Base-by-base conservation (phyloP, 92 coral and sea anemone genomes). In the Siderastrea radians region DNA sequence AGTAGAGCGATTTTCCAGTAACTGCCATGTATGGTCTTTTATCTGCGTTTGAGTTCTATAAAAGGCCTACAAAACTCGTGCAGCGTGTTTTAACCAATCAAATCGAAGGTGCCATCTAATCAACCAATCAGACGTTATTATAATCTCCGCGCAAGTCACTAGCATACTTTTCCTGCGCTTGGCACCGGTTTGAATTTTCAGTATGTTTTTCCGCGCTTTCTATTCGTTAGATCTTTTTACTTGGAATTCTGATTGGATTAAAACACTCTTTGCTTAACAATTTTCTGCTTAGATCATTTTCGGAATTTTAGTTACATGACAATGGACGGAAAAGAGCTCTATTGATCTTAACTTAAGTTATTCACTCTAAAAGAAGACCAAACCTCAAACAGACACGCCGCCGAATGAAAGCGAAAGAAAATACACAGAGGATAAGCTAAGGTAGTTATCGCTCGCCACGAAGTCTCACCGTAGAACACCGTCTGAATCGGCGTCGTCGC, bases 341-440 rank as follows among this genome's bases (percentile, higher is more conserved):
- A 49, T 9, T 60, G 47, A 72, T 49, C n/a, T 64, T 80, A 82
- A 61, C 88, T 80, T 54, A 88, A 82, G 48, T 88, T 89, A 49
- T 80, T 81, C 15, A 90, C 92, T 80, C 96, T 96, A 83, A 97
- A 97, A 58, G 89, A 89, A 14, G 98, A 95, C 99, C 99, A 97
- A 79, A 97, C 94, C 80, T 97, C 98, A 80, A 96, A 97, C 47
- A 97, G 83, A 85, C 99, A 97, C 49, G 97, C 97, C 0, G 99
- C 97, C 7, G 98, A 97, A 68, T 95, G 98, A 83, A 97, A 97
- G 47, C 98, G 98, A 84, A 97, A 97, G 89, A 97, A 95, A 60
- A 96, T 93, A 74, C 98, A 95, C 48, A 97, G 92, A 15, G 99
- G 99, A 70, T 97, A 97, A 6, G 99, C 98, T 74, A 97, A 91